Evolutionary conservation across 2,113 vertebrate genomes (phyloP).

Genomic region (Cnemophilus loriae): DNA sequence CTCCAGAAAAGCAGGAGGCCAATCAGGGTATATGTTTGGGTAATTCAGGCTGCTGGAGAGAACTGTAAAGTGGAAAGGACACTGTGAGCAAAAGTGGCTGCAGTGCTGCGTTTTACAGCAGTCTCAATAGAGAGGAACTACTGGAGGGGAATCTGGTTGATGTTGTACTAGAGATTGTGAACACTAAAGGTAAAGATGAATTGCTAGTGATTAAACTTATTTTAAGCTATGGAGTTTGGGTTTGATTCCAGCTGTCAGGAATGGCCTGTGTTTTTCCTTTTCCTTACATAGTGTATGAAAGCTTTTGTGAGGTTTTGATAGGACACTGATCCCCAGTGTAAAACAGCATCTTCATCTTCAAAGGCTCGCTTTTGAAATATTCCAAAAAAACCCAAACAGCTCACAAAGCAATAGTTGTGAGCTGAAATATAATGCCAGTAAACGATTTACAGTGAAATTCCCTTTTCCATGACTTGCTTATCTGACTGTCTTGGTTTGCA

Average conservation of each 20-base stretch:
- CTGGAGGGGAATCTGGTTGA: not conserved
- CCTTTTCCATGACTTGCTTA: not conserved
- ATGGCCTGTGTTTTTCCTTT: not conserved
- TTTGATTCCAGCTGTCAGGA: not conserved
- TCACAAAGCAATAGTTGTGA: not conserved
- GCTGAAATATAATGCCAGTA: not conserved
- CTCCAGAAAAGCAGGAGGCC: not conserved
- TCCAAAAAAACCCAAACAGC: not conserved
- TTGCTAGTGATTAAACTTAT: not conserved
- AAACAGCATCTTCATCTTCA: not conserved
- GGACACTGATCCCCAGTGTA: not conserved
- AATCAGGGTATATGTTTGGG: not conserved
- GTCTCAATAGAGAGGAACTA: not conserved
- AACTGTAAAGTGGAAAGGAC: not conserved
- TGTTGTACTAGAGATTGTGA: not conserved
- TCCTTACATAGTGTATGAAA: not conserved
- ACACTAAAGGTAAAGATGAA: not conserved
- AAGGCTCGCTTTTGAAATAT: not conserved
- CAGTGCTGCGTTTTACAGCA: not conserved
- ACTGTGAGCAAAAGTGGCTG: not conserved
- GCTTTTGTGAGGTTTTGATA: not conserved
- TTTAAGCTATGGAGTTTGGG: not conserved
- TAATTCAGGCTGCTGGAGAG: not conserved
- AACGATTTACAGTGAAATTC: not conserved
- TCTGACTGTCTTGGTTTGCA: not conserved